phyloP scores from a whole-genome alignment of 2,113 vertebrate species.

The Boulengeromyrus knoepffleri region DNA sequence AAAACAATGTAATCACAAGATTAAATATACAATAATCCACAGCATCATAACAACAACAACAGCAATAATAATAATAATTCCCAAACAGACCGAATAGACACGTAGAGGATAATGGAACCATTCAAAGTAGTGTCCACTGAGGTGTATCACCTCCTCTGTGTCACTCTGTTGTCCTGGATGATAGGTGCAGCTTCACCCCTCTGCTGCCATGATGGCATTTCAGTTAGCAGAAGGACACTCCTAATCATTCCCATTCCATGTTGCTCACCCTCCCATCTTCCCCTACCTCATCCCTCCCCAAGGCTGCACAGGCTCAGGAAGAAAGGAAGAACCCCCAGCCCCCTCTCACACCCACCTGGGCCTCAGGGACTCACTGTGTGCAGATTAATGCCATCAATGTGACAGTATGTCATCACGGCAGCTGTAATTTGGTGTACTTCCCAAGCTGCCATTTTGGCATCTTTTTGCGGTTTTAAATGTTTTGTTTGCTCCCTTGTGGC shows the following conservation, averaged over 20 bases:
- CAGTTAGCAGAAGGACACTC: background rate
- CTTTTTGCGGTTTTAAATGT: constrained; percentile 31
- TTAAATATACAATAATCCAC: background rate
- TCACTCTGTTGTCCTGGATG: background rate
- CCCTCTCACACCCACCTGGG: background rate
- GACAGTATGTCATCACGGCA: constrained; percentile 13
- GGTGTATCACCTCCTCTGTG: background rate
- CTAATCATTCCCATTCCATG: background rate
- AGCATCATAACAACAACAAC: background rate
- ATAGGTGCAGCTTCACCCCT: background rate
- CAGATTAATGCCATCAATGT: background rate
- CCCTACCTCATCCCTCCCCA: background rate
- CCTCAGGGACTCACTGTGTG: background rate
- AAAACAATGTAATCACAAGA: background rate
- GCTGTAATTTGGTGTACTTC: constrained; percentile 28
- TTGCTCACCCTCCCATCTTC: background rate
- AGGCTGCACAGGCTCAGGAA: background rate
- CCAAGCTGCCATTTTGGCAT: constrained; percentile 28
- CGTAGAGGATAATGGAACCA: background rate
- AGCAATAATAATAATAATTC: background rate
- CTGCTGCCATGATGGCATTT: background rate
- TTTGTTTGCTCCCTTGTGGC: constrained; percentile 51
- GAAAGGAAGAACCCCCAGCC: background rate
- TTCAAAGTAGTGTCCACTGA: background rate
- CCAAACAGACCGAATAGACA: background rate